Percentiles rank a stretch among this genome's conserved stretches.
These are phyloP conservation scores for Drosophila kambysellisi DNA, from an alignment of 2,888 invertebrate genomes.

Conservation along the genomic window DNA sequence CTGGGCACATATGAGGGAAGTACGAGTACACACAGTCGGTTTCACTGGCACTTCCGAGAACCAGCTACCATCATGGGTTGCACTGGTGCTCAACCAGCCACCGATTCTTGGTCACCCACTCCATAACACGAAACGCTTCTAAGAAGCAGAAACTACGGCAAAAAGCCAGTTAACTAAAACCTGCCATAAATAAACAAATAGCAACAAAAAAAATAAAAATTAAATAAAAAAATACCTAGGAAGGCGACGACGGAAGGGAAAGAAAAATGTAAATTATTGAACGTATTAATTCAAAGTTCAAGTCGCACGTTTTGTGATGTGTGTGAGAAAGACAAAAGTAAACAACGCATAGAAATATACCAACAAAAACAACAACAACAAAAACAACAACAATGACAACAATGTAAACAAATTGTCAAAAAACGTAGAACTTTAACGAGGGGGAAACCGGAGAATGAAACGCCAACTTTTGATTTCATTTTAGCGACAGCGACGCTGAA, in stretches of 20 bases:
- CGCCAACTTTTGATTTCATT: constrained; percentile 63
- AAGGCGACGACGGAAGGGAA: constrained; percentile 3
- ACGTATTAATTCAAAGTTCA: constrained; percentile 80
- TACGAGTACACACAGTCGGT: constrained; percentile 67
- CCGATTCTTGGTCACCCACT: constrained; percentile 42
- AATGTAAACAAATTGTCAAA: constrained; percentile 53
- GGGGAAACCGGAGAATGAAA: constrained; percentile 23
- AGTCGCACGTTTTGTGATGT: constrained; percentile 76
- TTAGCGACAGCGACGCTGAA: constrained; percentile 43
- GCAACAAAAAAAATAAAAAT: constrained; percentile 17
- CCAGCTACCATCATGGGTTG: constrained; percentile 40
- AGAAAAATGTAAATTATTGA: constrained; percentile 74
- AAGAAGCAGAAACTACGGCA: constrained; percentile 45
- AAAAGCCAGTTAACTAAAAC: constrained; percentile 46
- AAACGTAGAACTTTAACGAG: constrained; percentile 15
- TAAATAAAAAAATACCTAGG: constrained; percentile 25
- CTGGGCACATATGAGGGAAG: constrained; percentile 70
- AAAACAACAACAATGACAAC: neutral
- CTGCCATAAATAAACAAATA: constrained; percentile 72
- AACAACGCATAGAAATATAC: constrained; percentile 30
- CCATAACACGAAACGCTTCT: constrained; percentile 40
- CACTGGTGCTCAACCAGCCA: constrained; percentile 13
- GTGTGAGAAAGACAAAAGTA: constrained; percentile 61
- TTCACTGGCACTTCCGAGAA: constrained; percentile 68
- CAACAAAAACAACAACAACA: constrained; percentile 6